Evolutionary conservation across 2,113 vertebrate genomes (phyloP).

Genomic region (Upupa epops): DNA sequence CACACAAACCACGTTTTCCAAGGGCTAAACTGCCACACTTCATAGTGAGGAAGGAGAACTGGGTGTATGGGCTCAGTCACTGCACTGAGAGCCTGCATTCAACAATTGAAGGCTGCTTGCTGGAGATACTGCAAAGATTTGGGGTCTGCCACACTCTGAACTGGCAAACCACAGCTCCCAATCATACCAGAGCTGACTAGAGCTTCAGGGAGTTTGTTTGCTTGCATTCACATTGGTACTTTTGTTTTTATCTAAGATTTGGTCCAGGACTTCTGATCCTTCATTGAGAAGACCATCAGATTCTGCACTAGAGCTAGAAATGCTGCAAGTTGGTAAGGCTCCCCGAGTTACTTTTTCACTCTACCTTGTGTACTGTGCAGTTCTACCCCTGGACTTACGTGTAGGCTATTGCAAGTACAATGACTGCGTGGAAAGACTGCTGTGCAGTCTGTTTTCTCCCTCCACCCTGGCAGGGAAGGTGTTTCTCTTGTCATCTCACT

Average conservation of each 20-base stretch:
- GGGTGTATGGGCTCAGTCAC: not conserved
- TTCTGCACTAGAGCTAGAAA: conserved; percentile 30
- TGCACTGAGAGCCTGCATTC: not conserved
- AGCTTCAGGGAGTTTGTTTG: not conserved
- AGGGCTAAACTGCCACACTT: not conserved
- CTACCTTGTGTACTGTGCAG: not conserved
- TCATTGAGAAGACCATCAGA: not conserved
- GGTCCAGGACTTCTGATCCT: not conserved
- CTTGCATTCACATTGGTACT: not conserved
- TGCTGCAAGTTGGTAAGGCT: conserved; percentile 68
- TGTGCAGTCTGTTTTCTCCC: not conserved
- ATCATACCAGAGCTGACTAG: not conserved
- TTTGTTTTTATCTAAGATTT: conserved; percentile 59
- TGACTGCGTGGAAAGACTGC: too few relatives aligned
- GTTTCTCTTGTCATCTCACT: not conserved
- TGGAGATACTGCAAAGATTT: not conserved
- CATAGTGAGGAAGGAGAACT: not conserved
- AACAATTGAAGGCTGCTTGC: not conserved
- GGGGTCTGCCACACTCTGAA: not conserved
- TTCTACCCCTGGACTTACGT: not conserved
- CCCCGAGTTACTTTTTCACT: not conserved
- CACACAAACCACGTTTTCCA: not conserved
- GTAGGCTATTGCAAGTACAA: not conserved
- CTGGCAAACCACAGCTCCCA: not conserved
- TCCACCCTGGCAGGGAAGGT: not conserved